Percentiles rank a stretch among this genome's conserved stretches.
Evolutionary conservation across 30 jellyfish, hydroid and myxozoan species (phyloP).

Genomic region (Haliclystus octoradiatus): DNA sequence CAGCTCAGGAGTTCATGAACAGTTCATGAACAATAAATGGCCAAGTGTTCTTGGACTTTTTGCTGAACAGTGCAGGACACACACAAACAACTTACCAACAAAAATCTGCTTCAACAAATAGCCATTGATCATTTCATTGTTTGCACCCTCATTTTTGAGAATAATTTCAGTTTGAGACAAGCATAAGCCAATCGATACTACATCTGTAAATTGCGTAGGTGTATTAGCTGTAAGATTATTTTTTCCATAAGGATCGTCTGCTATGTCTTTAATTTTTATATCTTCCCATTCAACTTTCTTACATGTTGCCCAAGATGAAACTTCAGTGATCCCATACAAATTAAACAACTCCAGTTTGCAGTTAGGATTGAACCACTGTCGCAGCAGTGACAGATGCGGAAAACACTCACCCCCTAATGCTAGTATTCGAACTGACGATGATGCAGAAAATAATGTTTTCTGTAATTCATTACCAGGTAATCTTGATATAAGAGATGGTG

Average conservation of each 20-base stretch:
- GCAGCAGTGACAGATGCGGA: conserved; percentile 12
- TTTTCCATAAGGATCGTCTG: neutral
- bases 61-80: too few species aligned
- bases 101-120: neutral
- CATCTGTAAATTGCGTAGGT: too few species aligned
- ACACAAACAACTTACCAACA: neutral
- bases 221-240: too few species aligned
- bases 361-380: conserved; percentile 1
- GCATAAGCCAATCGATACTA: neutral
- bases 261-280: neutral
- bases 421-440: conserved; percentile 37
- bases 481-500: neutral
- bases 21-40: too few species aligned
- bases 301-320: conserved; percentile 65
- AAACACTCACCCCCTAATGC: conserved; percentile 90
- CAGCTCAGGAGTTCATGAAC: too few species aligned
- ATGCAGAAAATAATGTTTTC: neutral
- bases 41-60: too few species aligned
- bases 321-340: conserved; percentile 62
- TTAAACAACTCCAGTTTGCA: conserved; percentile 13
- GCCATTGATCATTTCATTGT: too few species aligned
- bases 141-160: neutral
- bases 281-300: conserved; percentile 10
- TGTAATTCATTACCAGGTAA: neutral
- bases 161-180: neutral